Base-by-base conservation (phyloP, 1,140 invertebrate genomes). In the Oryctes rhinoceros region DNA sequence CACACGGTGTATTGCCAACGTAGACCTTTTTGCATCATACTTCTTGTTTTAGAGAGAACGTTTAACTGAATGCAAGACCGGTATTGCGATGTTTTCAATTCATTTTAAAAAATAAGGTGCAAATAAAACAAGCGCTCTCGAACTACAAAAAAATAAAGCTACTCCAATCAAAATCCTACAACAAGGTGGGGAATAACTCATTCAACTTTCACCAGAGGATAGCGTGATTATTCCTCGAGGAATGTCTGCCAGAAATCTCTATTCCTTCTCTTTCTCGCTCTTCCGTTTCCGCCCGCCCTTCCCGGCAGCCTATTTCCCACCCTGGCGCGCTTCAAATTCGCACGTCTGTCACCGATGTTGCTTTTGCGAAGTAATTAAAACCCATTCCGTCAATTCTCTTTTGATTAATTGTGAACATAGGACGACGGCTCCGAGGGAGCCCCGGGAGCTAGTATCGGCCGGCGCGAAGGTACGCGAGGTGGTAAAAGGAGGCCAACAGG, bases 331-430 rank as follows among this genome's bases (percentile, higher is more conserved):
- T 53, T 53, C 49, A 53, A 67, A 67, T 67, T 67, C 65, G 18
- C 65, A 67, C 65, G 65, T 67, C 65, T 67, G 65, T 67, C 65
- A 67, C 65, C 65, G 65, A 67, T 67, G 80, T 79, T 81, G 81
- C 81, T 82, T 82, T 82, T 79, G 80, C 82, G 83, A 84, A 85
- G 83, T 86, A 86, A 85, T 86, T 85, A 85, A 85, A 85, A 85
- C 84, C 82, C 82, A 85, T 83, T 85, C 82, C 84, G 85, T 86
- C 85, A 84, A 86, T 86, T 85, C 85, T 86, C 85, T 86, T 86
- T 85, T 86, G 85, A 86, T 86, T 86, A 85, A 86, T 86, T 86
- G 84, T 85, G 85, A 86, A 85, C 85, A 85, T 84, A 83, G 78
- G 30, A 20, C 74, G 74, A 39, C 75, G 47, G 76, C 49, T 53